Evolutionary conservation across 2,888 invertebrate species (phyloP).

Genomic region (Andrena camellia): DNA sequence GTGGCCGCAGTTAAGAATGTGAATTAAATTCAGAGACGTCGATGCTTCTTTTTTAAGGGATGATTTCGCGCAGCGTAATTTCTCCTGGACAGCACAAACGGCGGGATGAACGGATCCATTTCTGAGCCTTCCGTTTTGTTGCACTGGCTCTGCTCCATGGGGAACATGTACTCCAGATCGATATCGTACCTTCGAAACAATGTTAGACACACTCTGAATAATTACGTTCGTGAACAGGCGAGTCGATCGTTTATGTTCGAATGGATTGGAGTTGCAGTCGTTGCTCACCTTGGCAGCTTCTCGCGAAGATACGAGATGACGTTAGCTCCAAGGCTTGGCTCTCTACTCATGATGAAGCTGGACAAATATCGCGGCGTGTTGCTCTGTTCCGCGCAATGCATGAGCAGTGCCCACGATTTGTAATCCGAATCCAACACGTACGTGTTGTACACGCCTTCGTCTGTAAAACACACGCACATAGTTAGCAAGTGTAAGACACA

Average conservation of each 20-base stretch:
- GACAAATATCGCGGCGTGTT: conserved; percentile 92
- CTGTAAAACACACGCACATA: conserved; percentile 84
- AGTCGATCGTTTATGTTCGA: too few species aligned
- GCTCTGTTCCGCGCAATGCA: conserved; percentile 95
- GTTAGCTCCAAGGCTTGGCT: conserved; percentile 87
- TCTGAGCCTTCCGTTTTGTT: conserved; percentile 83
- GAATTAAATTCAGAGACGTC: conserved; percentile 48
- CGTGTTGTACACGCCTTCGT: conserved; percentile 95
- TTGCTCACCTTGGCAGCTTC: conserved; percentile 87
- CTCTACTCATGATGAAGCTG: conserved; percentile 92
- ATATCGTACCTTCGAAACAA: conserved; percentile 89
- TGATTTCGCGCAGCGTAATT: conserved; percentile 82
- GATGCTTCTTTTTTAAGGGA: conserved; percentile 85
- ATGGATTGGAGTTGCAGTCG: not conserved
- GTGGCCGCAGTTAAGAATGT: not conserved
- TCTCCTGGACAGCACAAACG: conserved; percentile 73
- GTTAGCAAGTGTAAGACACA: too few species aligned
- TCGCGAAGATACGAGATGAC: conserved; percentile 92
- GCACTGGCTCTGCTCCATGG: conserved; percentile 91
- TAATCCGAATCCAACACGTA: conserved; percentile 95
- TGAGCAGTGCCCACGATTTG: conserved; percentile 92
- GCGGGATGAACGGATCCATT: conserved; percentile 78
- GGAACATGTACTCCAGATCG: conserved; percentile 94
- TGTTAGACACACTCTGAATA: not conserved
- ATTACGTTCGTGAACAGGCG: not conserved